These are phyloP conservation scores for Scolanthus callimorphus DNA, from an alignment of 92 coral and sea anemone species.

Conservation along the genomic window DNA sequence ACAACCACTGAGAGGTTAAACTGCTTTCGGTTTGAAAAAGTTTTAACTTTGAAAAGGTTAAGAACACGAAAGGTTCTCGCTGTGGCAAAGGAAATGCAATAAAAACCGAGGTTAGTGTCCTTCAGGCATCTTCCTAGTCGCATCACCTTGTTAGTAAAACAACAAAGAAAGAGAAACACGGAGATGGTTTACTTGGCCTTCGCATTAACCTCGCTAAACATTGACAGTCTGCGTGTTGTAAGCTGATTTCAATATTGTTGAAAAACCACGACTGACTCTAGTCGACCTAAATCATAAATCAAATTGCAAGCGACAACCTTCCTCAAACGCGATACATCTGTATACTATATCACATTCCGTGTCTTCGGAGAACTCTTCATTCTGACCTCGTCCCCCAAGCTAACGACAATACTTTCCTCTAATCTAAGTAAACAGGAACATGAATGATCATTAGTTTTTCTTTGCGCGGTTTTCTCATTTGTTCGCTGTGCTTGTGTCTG, in stretches of 20 bases:
- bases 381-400: not conserved
- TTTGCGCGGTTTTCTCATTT: too few relatives aligned
- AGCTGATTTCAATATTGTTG: constrained; percentile 11
- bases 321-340: too few relatives aligned
- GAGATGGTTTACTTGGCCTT: not conserved
- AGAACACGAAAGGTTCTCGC: constrained; percentile 7
- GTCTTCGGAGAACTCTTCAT: not conserved
- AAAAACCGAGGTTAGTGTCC: too few relatives aligned
- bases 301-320: constrained; percentile 15
- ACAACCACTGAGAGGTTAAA: constrained; percentile 33
- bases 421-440: too few relatives aligned
- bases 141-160: not conserved
- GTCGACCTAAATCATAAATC: constrained; percentile 38
- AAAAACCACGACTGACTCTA: constrained; percentile 17
- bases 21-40: not conserved
- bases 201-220: constrained; percentile 3
- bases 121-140: too few relatives aligned
- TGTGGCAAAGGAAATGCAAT: too few relatives aligned
- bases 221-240: constrained; percentile 18
- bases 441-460: too few relatives aligned
- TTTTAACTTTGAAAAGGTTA: constrained; percentile 40
- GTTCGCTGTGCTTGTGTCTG: too few relatives aligned
- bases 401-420: too few relatives aligned
- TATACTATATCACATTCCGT: not conserved
- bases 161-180: not conserved